A percentile compares a stretch with the other conserved stretches of the same genome.
phyloP scores from a whole-genome alignment of 2,888 invertebrate species.

The Tetrapedia diversipes region DNA sequence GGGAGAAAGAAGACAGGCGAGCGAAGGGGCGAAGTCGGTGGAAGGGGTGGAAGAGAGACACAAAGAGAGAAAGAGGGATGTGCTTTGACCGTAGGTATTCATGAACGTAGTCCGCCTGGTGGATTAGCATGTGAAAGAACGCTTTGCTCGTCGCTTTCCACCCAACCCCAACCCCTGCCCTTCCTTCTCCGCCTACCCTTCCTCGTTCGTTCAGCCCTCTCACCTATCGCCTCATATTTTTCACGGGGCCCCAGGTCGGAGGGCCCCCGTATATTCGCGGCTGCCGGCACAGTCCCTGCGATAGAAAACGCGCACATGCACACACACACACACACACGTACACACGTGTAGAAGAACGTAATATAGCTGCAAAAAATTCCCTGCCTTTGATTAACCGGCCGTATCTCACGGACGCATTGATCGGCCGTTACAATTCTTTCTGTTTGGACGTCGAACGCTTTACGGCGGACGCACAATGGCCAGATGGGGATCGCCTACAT shows the following conservation, averaged over 20 bases:
- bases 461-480: constrained; percentile 1
- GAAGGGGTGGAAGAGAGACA: constrained; percentile 30
- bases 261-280: constrained; percentile 55
- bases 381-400: constrained; percentile 46
- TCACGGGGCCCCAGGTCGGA: constrained; percentile 52
- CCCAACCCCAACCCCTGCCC: too few relatives aligned
- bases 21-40: constrained; percentile 27
- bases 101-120: constrained; percentile 78
- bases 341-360: constrained; percentile 27
- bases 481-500: constrained; percentile 7
- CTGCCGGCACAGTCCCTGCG: too few relatives aligned
- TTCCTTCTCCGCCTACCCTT: constrained; percentile 51
- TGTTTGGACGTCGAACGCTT: constrained; percentile 1
- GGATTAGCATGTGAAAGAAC: constrained; percentile 82
- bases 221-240: constrained; percentile 67
- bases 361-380: constrained; percentile 50
- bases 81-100: constrained; percentile 81
- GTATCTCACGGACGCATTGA: constrained; percentile 47
- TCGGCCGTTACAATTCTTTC: constrained; percentile 39
- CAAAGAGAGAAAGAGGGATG: constrained; percentile 61
- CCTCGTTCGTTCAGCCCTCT: constrained; percentile 45
- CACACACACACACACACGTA: too few relatives aligned
- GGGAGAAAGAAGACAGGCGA: constrained; percentile 23
- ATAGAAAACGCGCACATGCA: too few relatives aligned
- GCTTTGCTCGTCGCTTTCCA: constrained; percentile 78